phyloP scores from a whole-genome alignment of 37 sponge, comb jelly and placozoan genomes.

The Spongia lamella region DNA sequence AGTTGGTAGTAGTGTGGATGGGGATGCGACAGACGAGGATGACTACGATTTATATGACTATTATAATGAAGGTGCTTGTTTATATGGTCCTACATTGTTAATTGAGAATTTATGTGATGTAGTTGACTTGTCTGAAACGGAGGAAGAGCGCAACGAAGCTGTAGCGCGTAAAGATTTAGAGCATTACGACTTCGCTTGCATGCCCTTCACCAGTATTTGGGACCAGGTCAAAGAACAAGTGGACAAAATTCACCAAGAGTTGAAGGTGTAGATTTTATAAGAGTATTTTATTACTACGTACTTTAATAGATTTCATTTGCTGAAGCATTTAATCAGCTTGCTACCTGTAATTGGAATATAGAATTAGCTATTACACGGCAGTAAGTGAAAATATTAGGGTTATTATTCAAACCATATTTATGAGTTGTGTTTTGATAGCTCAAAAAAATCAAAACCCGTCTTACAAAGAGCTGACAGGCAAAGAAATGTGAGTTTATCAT shows the following conservation, averaged over 20 bases:
- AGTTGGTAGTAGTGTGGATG: too few relatives aligned
- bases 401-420: too few relatives aligned
- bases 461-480: too few relatives aligned
- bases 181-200: conserved; percentile 27
- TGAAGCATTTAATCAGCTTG: too few relatives aligned
- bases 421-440: too few relatives aligned
- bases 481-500: too few relatives aligned
- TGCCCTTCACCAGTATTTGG: neutral
- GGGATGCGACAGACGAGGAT: too few relatives aligned
- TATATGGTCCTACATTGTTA: conserved; percentile 2
- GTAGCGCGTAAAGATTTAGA: conserved; percentile 14
- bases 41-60: neutral
- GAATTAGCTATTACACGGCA: too few relatives aligned
- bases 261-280: too few relatives aligned
- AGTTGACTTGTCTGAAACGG: neutral
- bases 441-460: too few relatives aligned
- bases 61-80: conserved; percentile 1
- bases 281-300: neutral
- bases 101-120: neutral
- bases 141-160: conserved; percentile 32
- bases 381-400: too few relatives aligned
- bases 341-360: too few relatives aligned
- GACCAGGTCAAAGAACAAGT: neutral
- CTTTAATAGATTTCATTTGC: neutral
- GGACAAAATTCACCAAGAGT: neutral